Evolutionary conservation across 2,797 vertebrate species (phyloP), one percentile per base, ranked within the genome.

Genomic region (Tapirus indicus): DNA sequence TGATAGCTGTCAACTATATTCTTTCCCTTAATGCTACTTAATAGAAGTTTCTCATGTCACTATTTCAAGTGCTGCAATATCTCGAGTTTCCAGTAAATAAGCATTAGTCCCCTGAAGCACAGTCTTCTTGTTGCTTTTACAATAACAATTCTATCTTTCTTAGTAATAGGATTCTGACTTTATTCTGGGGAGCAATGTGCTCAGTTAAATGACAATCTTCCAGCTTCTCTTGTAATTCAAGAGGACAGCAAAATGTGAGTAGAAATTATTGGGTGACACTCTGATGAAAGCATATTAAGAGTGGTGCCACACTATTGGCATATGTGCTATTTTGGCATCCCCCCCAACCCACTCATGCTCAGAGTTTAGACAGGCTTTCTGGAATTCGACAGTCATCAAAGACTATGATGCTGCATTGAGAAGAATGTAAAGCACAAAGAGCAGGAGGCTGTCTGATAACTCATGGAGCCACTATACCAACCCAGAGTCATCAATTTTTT

Each of bases 331-430:
- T 97, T 72, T 91, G 52, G n/a, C 11, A 62, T 29, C 13, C 5
- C 90, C 16, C 6, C 9, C 23, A 75, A 56, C 10, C 25, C 23
- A 71, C 1, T 18, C 2, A 3, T 29, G 3, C 5, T 95, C 60
- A 72, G 49, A 93, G 89, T 82, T 95, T 35, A 95, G 41, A 32
- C 2, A 83, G 23, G 16, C 79, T 79, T 93, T 92, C 66, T 72
- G 41, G 54, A 95, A 75, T 38, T 80, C 23, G 29, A 1, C 21
- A 47, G 18, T 49, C 10, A 47, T 85, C 32, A 58, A 91, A 72
- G 47, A 56, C 52, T n/a, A 0, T 29, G 35, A 44, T 41, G 9
- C 25, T 74, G 27, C 9, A 13, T 7, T 88, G n/a, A 71, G 14
- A 72, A n/a, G 25, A 49, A 64, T n/a, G 3, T 27, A 84, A n/a